Evolutionary conservation across 2,888 invertebrate genomes (phyloP), one percentile per base, ranked within the genome.

Genomic region (Anthophora plumipes): DNA sequence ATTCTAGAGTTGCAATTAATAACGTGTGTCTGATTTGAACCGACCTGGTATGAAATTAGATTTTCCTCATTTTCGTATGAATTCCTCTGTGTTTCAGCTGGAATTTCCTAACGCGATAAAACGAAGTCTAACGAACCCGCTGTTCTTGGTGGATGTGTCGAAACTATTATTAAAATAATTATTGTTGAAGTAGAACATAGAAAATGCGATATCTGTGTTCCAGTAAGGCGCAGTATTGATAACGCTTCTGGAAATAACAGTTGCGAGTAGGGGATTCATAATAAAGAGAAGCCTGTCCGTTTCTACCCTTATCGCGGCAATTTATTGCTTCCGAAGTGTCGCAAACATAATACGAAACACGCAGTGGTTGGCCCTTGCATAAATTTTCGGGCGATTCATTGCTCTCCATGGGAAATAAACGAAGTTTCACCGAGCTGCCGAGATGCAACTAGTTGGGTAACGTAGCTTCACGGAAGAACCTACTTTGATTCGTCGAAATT

Each of bases 341-440:
- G 55, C 68, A 31, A 77, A 77, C 52, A 52, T 66, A 46, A 50
- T 57, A 48, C 64, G 57, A n/a, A 48, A 66, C 67, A 66, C 72
- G 48, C 46, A 22, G 57, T 37, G 37, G 43, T 8, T 17, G 50
- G 48, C 41, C 39, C 17, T 64, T 39, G 59, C 59, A 55, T 74
- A 78, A 78, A 78, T 64, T 74, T 59, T 37, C 63, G 55, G 46
- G 37, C 69, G 74, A 60, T 78, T 69, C 74, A 69, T 78, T 52
- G 69, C 74, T 37, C 12, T 59, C 25, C 7, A n/a, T 52, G 31
- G 43, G 46, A 52, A 50, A 63, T 31, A 50, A 22, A 17, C 68
- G 20, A 52, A 48, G 63, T 57, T 64, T 46, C 43, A 46, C 64
- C 64, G 25, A 31, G 55, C 25, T 14, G 17, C 22, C 25, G 54